These are phyloP conservation scores for Benthosema pterotum DNA, from an alignment of 2,797 vertebrate genomes.

Conservation along the genomic window DNA sequence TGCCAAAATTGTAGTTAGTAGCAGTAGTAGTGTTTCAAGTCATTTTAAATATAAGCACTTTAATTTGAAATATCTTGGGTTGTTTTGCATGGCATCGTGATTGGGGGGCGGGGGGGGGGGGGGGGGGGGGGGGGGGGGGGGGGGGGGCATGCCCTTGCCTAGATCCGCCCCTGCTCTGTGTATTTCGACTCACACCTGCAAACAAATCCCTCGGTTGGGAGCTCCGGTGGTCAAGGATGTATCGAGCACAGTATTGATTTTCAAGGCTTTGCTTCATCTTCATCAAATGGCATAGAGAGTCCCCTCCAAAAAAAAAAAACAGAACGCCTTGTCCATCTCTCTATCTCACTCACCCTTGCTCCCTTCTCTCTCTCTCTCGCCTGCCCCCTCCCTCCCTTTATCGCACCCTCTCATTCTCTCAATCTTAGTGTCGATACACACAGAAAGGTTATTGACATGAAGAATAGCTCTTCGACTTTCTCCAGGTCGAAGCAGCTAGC, in stretches of 20 bases:
- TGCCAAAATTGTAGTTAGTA: no score
- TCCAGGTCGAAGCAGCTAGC: conserved; percentile 22
- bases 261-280: conserved; percentile 77
- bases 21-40: no score
- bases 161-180: no score
- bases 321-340: conserved; percentile 38
- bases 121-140: no score
- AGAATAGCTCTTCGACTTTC: conserved; percentile 45
- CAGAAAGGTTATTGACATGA: conserved; percentile 40
- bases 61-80: no score
- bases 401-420: conserved; percentile 38
- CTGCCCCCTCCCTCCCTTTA: conserved; percentile 6
- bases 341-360: not conserved
- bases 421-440: conserved; percentile 19
- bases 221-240: conserved; percentile 58
- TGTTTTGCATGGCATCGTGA: no score
- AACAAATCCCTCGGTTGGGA: conserved; percentile 44
- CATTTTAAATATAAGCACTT: no score
- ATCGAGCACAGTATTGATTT: conserved; percentile 77
- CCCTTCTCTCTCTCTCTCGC: conserved; percentile 11
- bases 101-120: no score
- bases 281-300: conserved; percentile 66
- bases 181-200: conserved; percentile 51
- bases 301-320: conserved; percentile 24
- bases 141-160: no score